A percentile compares a stretch with the other conserved stretches of the same genome.
Evolutionary conservation across 1,140 invertebrate genomes (phyloP).

Genomic region (Amyelois transitella): DNA sequence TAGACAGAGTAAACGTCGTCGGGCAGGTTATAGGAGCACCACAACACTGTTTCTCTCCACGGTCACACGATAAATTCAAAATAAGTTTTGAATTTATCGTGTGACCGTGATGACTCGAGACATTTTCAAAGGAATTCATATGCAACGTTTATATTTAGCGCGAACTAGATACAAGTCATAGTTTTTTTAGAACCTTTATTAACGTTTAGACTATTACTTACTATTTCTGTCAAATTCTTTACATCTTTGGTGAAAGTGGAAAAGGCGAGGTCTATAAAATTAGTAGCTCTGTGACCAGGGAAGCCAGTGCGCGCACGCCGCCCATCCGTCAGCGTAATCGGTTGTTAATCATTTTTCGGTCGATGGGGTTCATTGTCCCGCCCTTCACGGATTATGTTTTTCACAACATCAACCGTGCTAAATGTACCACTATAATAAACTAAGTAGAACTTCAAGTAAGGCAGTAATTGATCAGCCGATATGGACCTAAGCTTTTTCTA

Average conservation of each 20-base stretch:
- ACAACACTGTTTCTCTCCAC: too few relatives aligned
- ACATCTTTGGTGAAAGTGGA: neutral
- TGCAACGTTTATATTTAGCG: too few relatives aligned
- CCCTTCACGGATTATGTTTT: conserved; percentile 55
- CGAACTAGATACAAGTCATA: too few relatives aligned
- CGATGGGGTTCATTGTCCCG: conserved; percentile 60
- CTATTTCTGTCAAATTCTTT: too few relatives aligned
- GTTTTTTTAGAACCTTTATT: too few relatives aligned
- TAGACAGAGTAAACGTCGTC: too few relatives aligned
- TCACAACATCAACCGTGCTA: conserved; percentile 46
- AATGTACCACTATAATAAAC: conserved; percentile 26
- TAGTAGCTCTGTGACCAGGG: conserved; percentile 35
- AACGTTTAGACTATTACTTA: too few relatives aligned
- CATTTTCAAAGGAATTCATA: too few relatives aligned
- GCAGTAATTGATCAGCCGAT: neutral
- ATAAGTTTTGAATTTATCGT: too few relatives aligned
- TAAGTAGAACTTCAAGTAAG: neutral
- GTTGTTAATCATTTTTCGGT: conserved; percentile 72
- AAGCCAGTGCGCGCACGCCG: conserved; percentile 59
- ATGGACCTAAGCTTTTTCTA: neutral
- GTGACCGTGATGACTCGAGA: too few relatives aligned
- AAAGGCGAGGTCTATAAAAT: neutral
- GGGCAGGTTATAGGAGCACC: too few relatives aligned
- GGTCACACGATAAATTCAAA: too few relatives aligned
- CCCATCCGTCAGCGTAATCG: conserved; percentile 67